Base-by-base conservation (phyloP, 2,113 vertebrate genomes). In the Isurus oxyrinchus region DNA sequence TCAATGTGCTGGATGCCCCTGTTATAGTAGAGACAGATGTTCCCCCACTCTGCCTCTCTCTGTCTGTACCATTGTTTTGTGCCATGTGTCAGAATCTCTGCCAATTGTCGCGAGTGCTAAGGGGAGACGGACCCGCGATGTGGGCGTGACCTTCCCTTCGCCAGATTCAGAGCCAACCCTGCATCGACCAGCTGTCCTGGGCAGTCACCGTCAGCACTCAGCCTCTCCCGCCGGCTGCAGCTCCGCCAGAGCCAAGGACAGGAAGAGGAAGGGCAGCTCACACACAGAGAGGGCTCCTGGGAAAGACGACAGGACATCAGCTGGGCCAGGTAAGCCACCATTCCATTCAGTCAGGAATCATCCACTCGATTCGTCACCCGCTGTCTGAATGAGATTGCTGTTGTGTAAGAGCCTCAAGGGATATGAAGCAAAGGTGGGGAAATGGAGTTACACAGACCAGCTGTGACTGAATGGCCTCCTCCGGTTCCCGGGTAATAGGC, bases 141-240 rank as follows among this genome's bases (percentile, higher is more conserved):
- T 99, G 0, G 99, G 99, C 3, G 97, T 99, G 96, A 99, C 98
- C 27, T 99, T 99, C 96, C 99, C 99, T 31, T 99, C 98, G 0
- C 99, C 99, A 0, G 96, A 96, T 61, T 87, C 96, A n/a, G 96
- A 97, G 53, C 97, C 97, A 63, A 95, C 96, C 53, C 87, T 96
- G 63, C n/a, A 11, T 3, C 19, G 66, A 21, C 16, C 25, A 49
- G 14, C 23, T 14, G 35, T 49, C 16, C 5, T 0, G 31, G 72
- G 67, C 16, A 88, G 16, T 10, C 53, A 2, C 72, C n/a, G 55
- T 21, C 96, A 96, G 1, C 91, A 35, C n/a, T 66, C 61, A 21
- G 96, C 88, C 63, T 76, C 97, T 53, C 96, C 97, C 31, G 96
- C 97, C 96, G 96, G 97, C 97, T 96, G 16, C 23, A 61, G 96